Percentiles rank a stretch among this genome's conserved stretches.
Evolutionary conservation across 1,140 invertebrate species (phyloP).

Genomic region (Drosophila azteca): DNA sequence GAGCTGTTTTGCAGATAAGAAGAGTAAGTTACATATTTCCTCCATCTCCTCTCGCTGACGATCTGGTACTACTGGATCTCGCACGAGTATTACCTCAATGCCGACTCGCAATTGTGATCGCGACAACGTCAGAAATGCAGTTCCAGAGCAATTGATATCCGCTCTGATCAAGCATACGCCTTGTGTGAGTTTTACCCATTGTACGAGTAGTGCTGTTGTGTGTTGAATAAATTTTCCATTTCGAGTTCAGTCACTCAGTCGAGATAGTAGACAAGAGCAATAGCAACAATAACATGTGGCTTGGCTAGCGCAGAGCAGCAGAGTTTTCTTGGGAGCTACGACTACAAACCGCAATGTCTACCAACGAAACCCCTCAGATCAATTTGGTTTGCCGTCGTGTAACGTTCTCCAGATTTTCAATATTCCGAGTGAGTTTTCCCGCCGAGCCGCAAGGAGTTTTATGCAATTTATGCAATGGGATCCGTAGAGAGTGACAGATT

Average conservation of each 20-base stretch:
- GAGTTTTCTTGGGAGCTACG: conserved; percentile 53
- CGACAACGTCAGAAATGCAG: conserved; percentile 12
- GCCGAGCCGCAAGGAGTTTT: conserved; percentile 1
- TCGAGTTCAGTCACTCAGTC: conserved; percentile 18
- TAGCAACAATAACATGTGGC: background rate
- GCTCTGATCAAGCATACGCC: conserved; percentile 63
- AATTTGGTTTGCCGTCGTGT: conserved; percentile 49
- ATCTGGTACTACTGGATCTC: background rate
- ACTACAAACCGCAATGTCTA: conserved; percentile 55
- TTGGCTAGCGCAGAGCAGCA: conserved; percentile 2
- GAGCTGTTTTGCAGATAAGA: background rate
- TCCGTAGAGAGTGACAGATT: too few relatives aligned
- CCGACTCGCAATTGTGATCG: background rate
- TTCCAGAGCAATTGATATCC: conserved; percentile 48
- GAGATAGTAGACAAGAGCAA: conserved; percentile 10
- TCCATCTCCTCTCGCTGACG: background rate
- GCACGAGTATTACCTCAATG: conserved; percentile 26
- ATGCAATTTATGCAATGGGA: background rate
- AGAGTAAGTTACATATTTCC: background rate
- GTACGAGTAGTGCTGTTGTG: conserved; percentile 11
- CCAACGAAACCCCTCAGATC: conserved; percentile 68
- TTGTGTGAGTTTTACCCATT: conserved; percentile 32
- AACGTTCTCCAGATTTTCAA: conserved; percentile 27
- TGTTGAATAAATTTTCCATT: conserved; percentile 50
- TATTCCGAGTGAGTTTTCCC: conserved; percentile 19